phyloP scores from a whole-genome alignment of 2,113 vertebrate species.

The Geococcyx californianus region DNA sequence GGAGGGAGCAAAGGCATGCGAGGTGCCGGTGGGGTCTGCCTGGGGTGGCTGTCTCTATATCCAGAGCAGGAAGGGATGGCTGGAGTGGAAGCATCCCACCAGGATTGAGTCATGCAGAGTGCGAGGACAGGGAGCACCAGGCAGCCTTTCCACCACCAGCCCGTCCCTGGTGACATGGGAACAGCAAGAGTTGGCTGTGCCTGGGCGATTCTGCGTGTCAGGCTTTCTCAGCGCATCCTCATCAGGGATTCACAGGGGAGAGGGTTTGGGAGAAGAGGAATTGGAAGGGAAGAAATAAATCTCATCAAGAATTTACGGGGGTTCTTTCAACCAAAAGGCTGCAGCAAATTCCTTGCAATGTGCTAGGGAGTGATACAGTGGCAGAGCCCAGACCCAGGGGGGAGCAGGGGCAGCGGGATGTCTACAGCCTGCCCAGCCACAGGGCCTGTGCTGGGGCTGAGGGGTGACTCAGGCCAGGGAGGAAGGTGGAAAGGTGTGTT shows the following conservation, averaged over 20 bases:
- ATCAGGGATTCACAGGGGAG: neutral
- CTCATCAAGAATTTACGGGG: fast-evolving
- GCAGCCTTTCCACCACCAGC: neutral
- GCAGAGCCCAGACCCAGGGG: neutral
- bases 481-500: neutral
- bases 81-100: fast-evolving
- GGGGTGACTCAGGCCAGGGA: fast-evolving
- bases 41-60: fast-evolving
- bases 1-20: neutral
- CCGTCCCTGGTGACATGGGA: too few species aligned
- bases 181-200: fast-evolving
- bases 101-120: fast-evolving
- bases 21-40: neutral
- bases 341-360: neutral
- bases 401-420: neutral
- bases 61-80: neutral
- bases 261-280: neutral
- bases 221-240: neutral
- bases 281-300: fast-evolving
- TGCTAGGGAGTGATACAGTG: fast-evolving
- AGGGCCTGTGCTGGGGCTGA: fast-evolving
- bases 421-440: neutral
- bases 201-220: neutral
- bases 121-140: fast-evolving
- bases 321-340: neutral